Evolutionary conservation across 2,797 vertebrate species (phyloP), one percentile per base, ranked within the genome.

Genomic region (Anabas testudineus): DNA sequence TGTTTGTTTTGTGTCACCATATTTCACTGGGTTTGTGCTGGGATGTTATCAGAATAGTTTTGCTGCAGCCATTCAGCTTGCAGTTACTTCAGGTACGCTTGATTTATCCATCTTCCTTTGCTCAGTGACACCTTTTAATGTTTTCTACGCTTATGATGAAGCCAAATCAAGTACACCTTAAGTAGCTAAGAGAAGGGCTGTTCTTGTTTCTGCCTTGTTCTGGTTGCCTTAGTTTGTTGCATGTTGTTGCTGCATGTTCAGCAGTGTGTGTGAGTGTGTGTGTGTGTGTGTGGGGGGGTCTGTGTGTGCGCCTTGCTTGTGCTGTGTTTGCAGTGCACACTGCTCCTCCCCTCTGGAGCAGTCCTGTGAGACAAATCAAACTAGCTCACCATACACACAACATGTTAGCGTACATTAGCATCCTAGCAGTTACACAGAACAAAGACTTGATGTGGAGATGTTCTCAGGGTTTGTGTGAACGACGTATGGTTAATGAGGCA

Each of bases 231-330:
- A 36, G 22, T 48, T 9, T 62, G 59, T 61, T 70, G 83, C 86
- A 85, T 86, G 85, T 82, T 9, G 64, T 71, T 60, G 63, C 83
- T 83, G 82, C 85, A 90, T 87, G 82, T 83, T 69, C 46, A 63
- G 78, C 73, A 0, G 71, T 63, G 75, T 60, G 72, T 45, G 55
- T 63, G 71, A 60, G 52, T 60, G 62, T 73, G 54, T 68, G 37
- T 37, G 28, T 41, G 59, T 43, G 36, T 60, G 62, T 73, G 54
- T 68, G 37, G 37, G 28, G 41, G 59, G 43, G 36, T 37, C 10
- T 37, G 10, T 14, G 36, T 21, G 39, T 0, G 30, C 47, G 55
- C 22, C 41, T 22, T 66, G 76, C 47, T 30, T 65, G 71, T 81
- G 78, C 70, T 69, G 64, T 58, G 77, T 66, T 84, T 86, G 86